Evolutionary conservation across 2,113 vertebrate genomes (phyloP).

Genomic region (Nothobranchius furzeri): DNA sequence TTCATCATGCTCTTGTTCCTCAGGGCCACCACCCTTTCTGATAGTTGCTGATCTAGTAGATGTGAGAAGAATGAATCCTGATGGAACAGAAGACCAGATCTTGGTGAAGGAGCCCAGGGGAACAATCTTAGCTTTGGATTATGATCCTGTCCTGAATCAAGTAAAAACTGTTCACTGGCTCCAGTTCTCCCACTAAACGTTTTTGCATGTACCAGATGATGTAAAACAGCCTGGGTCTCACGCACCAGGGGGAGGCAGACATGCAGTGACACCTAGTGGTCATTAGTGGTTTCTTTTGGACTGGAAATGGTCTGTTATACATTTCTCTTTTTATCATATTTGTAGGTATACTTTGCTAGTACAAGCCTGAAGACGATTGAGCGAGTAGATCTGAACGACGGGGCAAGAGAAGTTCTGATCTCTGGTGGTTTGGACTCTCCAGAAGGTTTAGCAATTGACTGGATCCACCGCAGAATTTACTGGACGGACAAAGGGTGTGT

Average conservation of each 20-base stretch:
- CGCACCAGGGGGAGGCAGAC: not conserved
- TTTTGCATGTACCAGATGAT: not conserved
- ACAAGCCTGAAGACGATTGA: slow-evolving; percentile 84
- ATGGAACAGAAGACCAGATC: slow-evolving; percentile 81
- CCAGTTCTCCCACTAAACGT: not conserved
- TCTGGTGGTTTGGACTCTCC: slow-evolving; percentile 74
- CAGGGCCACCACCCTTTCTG: slow-evolving; percentile 85
- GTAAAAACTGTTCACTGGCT: slow-evolving; percentile 57
- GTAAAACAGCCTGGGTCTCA: not conserved
- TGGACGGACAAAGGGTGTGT: slow-evolving; percentile 90
- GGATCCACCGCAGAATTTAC: slow-evolving; percentile 88
- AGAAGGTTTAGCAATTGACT: slow-evolving; percentile 89
- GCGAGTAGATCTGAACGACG: slow-evolving; percentile 83
- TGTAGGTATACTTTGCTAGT: slow-evolving; percentile 89
- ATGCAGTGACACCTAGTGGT: slow-evolving; percentile 52
- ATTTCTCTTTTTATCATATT: not conserved
- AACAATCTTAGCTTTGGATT: slow-evolving; percentile 86
- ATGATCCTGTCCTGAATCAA: slow-evolving; percentile 87
- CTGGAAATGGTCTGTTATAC: not conserved
- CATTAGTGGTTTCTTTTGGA: not conserved
- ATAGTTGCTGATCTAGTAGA: slow-evolving; percentile 88
- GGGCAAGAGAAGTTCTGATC: slow-evolving; percentile 80
- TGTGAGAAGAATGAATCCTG: slow-evolving; percentile 81
- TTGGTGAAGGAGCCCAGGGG: slow-evolving; percentile 86
- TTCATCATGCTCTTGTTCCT: slow-evolving; percentile 20